phyloP scores from a whole-genome alignment of 2,888 invertebrate species.

The Protula sp. region DNA sequence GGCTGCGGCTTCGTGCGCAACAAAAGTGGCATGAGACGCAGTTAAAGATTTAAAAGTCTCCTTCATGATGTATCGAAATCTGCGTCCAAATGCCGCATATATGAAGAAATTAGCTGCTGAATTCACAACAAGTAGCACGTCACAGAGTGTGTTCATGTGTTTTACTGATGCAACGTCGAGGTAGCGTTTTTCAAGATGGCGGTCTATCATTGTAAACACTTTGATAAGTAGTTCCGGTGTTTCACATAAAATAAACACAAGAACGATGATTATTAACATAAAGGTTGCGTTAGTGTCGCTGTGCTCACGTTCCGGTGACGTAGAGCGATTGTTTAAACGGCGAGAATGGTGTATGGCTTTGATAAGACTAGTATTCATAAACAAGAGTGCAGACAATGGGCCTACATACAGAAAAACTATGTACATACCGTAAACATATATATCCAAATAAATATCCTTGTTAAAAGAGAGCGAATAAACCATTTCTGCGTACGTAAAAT shows the following conservation, averaged over 20 bases:
- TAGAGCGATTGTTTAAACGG: no score
- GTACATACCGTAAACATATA: conserved; percentile 19
- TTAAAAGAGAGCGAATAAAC: conserved; percentile 14
- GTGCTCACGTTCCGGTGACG: no score
- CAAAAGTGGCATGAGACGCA: no score
- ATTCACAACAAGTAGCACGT: conserved; percentile 19
- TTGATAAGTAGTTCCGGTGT: conserved; percentile 18
- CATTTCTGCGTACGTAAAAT: not conserved
- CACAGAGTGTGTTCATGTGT: no score
- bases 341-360: conserved; percentile 19
- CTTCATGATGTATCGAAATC: conserved; percentile 19
- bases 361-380: conserved; percentile 18
- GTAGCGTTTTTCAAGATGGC: not conserved
- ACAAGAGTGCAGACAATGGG: conserved; percentile 16
- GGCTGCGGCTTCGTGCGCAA: no score
- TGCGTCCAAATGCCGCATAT: conserved; percentile 20
- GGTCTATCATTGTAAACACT: conserved; percentile 7
- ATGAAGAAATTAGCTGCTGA: conserved; percentile 24
- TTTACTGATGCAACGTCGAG: no score
- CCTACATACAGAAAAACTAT: conserved; percentile 17
- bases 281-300: conserved; percentile 22
- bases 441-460: conserved; percentile 13
- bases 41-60: conserved; percentile 9
- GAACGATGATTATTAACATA: conserved; percentile 21
- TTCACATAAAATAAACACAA: conserved; percentile 23